phyloP scores from a whole-genome alignment of 2,113 vertebrate genomes.

The Piprites chloris region DNA sequence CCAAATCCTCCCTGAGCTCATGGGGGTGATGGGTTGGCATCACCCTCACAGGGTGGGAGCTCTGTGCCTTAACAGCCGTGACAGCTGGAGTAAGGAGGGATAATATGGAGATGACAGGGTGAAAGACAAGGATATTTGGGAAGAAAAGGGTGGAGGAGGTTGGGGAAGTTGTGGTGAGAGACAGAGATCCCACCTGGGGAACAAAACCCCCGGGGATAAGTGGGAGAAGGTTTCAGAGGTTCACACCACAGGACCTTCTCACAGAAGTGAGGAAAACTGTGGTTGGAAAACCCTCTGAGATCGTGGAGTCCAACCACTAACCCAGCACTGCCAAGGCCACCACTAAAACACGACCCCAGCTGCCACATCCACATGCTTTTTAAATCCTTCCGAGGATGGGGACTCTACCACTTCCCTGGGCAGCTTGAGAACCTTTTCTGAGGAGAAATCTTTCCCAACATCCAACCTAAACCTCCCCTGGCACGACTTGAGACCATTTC shows the following conservation, averaged over 20 bases:
- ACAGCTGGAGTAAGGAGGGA: neutral
- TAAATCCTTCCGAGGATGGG: too few relatives aligned
- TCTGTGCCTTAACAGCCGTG: neutral
- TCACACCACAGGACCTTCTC: neutral
- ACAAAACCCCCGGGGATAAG: fast-evolving
- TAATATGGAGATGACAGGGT: neutral
- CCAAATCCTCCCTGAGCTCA: neutral
- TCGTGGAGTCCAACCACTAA: neutral
- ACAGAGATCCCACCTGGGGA: neutral
- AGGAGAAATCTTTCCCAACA: neutral
- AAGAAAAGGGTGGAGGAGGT: neutral
- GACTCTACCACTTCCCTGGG: neutral
- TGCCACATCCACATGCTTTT: fast-evolving
- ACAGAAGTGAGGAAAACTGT: too few relatives aligned
- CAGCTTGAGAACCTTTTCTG: neutral
- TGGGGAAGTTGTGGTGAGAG: neutral
- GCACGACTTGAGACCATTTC: neutral
- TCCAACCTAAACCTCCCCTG: neutral
- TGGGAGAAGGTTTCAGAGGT: neutral
- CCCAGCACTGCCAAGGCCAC: neutral
- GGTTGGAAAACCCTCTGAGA: neutral
- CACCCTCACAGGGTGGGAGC: neutral
- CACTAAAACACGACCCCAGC: neutral
- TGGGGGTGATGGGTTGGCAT: neutral
- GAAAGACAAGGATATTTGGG: neutral